Conservation (phyloP, 2,113 vertebrate species). For the Mormoops blainvillei region DNA sequence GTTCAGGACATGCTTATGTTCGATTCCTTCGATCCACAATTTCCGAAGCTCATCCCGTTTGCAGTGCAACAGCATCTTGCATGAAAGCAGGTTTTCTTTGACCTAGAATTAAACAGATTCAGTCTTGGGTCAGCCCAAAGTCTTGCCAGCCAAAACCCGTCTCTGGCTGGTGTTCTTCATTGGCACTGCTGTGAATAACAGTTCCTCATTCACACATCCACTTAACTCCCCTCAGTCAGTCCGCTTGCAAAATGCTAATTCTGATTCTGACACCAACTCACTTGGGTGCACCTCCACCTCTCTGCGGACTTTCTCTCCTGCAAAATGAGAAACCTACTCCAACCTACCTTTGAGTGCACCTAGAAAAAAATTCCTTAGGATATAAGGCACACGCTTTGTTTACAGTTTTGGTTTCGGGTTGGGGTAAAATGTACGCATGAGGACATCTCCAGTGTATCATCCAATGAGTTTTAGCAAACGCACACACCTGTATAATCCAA, state of each 20-base stretch:
- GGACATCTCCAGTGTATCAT: background rate
- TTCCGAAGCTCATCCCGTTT: conserved; percentile 97
- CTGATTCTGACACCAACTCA: background rate
- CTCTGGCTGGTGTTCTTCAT: background rate
- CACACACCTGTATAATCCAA: background rate
- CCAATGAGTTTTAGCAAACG: background rate
- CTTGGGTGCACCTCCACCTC: background rate
- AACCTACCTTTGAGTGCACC: background rate
- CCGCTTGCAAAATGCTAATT: background rate
- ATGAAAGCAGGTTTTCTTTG: conserved; percentile 97
- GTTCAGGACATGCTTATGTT: conserved; percentile 97
- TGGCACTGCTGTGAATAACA: fast-evolving
- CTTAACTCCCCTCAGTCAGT: background rate
- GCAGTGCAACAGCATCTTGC: conserved; percentile 98
- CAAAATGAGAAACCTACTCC: conserved; percentile 44
- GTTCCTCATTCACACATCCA: background rate
- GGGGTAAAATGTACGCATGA: background rate
- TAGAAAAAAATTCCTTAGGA: background rate
- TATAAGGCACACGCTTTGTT: background rate
- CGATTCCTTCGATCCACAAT: conserved; percentile 98
- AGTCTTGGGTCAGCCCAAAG: background rate
- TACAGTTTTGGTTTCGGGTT: background rate
- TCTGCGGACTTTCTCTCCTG: background rate
- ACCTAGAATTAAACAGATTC: conserved; percentile 81
- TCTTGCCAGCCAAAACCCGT: background rate